phyloP scores from a whole-genome alignment of 2,797 vertebrate genomes.

The Galago senegalensis region DNA sequence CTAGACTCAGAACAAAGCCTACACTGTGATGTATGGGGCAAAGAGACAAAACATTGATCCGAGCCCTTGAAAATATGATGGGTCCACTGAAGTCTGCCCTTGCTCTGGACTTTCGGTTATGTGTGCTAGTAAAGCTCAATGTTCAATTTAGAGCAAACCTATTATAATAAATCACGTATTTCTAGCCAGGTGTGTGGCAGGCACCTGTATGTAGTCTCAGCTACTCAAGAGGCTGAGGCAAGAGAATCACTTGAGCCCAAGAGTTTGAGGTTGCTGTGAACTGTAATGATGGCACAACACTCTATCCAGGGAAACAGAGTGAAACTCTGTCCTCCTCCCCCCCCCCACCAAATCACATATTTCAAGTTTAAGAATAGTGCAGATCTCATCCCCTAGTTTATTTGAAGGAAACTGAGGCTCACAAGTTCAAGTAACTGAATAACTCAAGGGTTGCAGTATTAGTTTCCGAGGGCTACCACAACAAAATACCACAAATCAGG shows the following conservation, averaged over 20 bases:
- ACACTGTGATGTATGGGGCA: neutral
- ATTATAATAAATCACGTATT: neutral
- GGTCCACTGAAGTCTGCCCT: neutral
- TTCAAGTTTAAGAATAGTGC: neutral
- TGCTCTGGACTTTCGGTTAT: neutral
- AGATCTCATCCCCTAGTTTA: neutral
- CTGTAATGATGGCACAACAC: too few species aligned
- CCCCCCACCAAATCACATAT: neutral
- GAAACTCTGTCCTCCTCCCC: too few species aligned
- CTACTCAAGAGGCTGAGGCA: too few species aligned
- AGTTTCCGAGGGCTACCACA: neutral
- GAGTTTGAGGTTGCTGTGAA: too few species aligned
- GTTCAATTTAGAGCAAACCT: neutral
- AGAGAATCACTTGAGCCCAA: too few species aligned
- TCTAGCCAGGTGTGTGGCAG: neutral
- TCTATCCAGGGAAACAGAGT: too few species aligned
- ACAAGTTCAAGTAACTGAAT: neutral
- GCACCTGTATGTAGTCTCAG: too few species aligned
- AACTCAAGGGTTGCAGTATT: neutral
- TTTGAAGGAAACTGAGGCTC: neutral
- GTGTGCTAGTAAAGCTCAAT: neutral
- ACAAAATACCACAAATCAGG: neutral
- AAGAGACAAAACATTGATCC: neutral
- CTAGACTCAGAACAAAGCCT: neutral
- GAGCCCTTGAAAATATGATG: neutral